A percentile compares a stretch with the other conserved stretches of the same genome.
Conservation (phyloP, 1,140 invertebrate genomes). For the Euwallacea similis region DNA sequence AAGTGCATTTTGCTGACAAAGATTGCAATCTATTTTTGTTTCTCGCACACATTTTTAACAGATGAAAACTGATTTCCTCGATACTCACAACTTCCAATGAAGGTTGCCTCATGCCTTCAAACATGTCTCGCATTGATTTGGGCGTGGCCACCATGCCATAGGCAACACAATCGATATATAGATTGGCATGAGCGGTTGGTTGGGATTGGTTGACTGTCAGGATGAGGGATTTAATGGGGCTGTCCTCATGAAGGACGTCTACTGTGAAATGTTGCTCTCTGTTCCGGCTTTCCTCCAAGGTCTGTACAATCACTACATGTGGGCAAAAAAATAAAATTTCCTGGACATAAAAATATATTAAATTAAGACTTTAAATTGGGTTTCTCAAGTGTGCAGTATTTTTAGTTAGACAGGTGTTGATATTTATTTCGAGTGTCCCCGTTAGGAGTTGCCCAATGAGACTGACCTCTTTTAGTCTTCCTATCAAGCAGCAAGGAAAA, state of each 20-base stretch:
- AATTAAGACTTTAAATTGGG: too few relatives aligned
- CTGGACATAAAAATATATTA: too few relatives aligned
- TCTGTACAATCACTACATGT: conserved; percentile 62
- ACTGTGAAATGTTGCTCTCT: conserved; percentile 59
- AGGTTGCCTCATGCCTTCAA: conserved; percentile 48
- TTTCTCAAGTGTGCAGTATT: too few relatives aligned
- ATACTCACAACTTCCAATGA: conserved; percentile 54
- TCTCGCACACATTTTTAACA: background rate
- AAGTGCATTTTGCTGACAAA: too few relatives aligned
- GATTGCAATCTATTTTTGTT: too few relatives aligned
- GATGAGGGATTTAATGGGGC: conserved; percentile 58
- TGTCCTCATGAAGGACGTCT: conserved; percentile 56
- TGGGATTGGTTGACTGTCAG: conserved; percentile 59
- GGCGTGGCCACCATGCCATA: conserved; percentile 59
- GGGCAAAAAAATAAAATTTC: too few relatives aligned
- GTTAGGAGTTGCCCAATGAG: conserved; percentile 2
- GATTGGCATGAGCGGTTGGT: conserved; percentile 56
- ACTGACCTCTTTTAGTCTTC: conserved; percentile 63
- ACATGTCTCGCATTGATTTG: conserved; percentile 58
- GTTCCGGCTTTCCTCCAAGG: conserved; percentile 56
- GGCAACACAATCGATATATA: conserved; percentile 63
- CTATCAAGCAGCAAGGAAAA: conserved; percentile 68
- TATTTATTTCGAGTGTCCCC: conserved; percentile 6
- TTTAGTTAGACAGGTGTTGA: background rate
- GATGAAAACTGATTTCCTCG: background rate